A percentile compares a stretch with the other conserved stretches of the same genome.
Conservation (phyloP, 2,113 vertebrate species). For the Ancistrus triradiatus region DNA sequence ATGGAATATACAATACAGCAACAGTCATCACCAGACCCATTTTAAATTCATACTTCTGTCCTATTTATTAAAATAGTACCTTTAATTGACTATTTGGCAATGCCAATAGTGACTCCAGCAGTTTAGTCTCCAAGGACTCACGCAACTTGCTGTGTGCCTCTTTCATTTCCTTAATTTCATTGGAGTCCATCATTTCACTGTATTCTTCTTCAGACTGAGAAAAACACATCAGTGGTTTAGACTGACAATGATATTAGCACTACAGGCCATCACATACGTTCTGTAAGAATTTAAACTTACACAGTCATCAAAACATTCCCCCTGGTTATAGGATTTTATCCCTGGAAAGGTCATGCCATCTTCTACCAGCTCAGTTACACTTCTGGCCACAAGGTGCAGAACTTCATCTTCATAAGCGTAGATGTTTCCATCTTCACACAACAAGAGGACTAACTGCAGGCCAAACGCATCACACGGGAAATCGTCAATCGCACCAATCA, state of each 20-base stretch:
- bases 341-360: slow-evolving; percentile 20
- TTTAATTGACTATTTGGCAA: not conserved
- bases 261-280: not conserved
- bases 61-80: not conserved
- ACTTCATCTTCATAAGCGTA: slow-evolving; percentile 35
- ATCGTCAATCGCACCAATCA: slow-evolving; percentile 36
- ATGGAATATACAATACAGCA: no score
- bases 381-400: slow-evolving; percentile 34
- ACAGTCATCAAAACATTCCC: slow-evolving; percentile 42
- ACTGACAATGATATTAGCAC: not conserved
- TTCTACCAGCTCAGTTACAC: slow-evolving; percentile 12
- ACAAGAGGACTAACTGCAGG: slow-evolving; percentile 32
- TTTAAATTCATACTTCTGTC: not conserved
- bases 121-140: not conserved
- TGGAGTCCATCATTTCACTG: slow-evolving; percentile 18
- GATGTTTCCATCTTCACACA: slow-evolving; percentile 34
- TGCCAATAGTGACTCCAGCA: not conserved
- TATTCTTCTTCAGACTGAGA: slow-evolving; percentile 30
- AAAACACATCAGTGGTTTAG: not conserved
- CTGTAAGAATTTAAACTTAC: slow-evolving; percentile 8
- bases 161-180: slow-evolving; percentile 17
- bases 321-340: slow-evolving; percentile 2
- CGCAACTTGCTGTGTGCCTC: not conserved
- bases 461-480: slow-evolving; percentile 22
- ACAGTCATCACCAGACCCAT: no score